Base-by-base conservation (phyloP, 2,888 invertebrate genomes). In the Callinectes sapidus region DNA sequence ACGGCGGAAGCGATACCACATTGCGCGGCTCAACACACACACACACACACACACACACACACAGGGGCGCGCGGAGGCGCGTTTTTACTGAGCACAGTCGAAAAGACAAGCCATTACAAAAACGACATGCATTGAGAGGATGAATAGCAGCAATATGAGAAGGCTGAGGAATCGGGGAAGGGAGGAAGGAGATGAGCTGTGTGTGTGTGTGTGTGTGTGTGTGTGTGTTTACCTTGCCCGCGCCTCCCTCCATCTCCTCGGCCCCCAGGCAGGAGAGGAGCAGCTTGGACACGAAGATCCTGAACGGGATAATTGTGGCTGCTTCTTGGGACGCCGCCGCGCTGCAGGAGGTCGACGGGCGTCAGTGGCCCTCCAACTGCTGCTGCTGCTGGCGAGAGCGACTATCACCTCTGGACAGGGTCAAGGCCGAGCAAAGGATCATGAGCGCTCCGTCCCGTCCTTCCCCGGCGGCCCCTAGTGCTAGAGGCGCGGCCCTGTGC, bases 181-280 rank as follows among this genome's bases (percentile, higher is more conserved):
- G 39, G 87, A 87, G 87, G 48, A 18, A 54, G 81, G 48, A 55
- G 32, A 39, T 35, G 71, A 23, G n/a, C n/a, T 10, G 13, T 42
- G 39, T 39, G 39, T 39, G 39, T 39, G 2, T 39, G 5, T 39
- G 48, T 87, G n/a, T 10, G 13, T 42, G 39, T 39, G 39, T 39
- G 39, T 39, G 2, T 39, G 5, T 39, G 48, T 87, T 42, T 54
- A 87, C 42, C 87, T 87, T 66, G 89, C 39, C 54, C 35, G n/a
- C 42, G 54, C n/a, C 86, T 81, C 89, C 92, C 71, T 92, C 92
- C 92, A 92, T 89, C 92, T 89, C 92, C 89, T 92, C 92, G 85
- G 61, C 88, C 85, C 92, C 92, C 71, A 92, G 81, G 92, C 92
- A 92, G 92, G 92, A 92, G 92, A 92, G 92, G 92, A 92, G 89